phyloP scores from a whole-genome alignment of 2,888 invertebrate genomes.

The Trichopria drosophilae region DNA sequence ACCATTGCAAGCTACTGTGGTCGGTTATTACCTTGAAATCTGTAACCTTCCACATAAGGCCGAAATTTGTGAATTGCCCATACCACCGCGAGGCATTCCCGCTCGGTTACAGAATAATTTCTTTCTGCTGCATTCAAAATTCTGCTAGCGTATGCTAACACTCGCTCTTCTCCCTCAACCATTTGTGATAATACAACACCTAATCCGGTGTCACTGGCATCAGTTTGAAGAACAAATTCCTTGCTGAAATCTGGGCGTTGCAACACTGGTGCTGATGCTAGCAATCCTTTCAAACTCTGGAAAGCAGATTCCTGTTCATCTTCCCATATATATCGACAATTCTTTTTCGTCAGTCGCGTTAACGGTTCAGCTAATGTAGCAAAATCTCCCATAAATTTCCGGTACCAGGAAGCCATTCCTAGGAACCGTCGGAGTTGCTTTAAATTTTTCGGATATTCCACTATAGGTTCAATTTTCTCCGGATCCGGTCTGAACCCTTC shows the following conservation, averaged over 20 bases:
- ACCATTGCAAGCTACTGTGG: conserved; percentile 37
- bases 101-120: conserved; percentile 32
- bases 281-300: conserved; percentile 1
- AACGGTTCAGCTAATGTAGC: conserved; percentile 33
- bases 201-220: conserved; percentile 31
- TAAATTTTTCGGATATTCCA: conserved; percentile 34
- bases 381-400: conserved; percentile 39
- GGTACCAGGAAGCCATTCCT: conserved; percentile 45
- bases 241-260: conserved; percentile 25
- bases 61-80: conserved; percentile 37
- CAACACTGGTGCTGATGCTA: conserved; percentile 24
- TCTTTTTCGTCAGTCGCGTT: background rate
- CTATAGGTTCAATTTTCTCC: conserved; percentile 22
- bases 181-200: conserved; percentile 26
- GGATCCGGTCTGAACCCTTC: conserved; percentile 36
- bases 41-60: conserved; percentile 36
- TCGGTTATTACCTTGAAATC: conserved; percentile 41
- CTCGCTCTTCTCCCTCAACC: conserved; percentile 20
- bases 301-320: conserved; percentile 15
- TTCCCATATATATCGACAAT: conserved; percentile 7
- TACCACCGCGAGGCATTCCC: conserved; percentile 38
- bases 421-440: conserved; percentile 41
- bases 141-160: conserved; percentile 31
- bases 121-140: conserved; percentile 18
- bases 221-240: conserved; percentile 28